Percentiles rank a stretch among this genome's conserved stretches.
Evolutionary conservation across 2,797 vertebrate species (phyloP).

Genomic region (Betta splendens): DNA sequence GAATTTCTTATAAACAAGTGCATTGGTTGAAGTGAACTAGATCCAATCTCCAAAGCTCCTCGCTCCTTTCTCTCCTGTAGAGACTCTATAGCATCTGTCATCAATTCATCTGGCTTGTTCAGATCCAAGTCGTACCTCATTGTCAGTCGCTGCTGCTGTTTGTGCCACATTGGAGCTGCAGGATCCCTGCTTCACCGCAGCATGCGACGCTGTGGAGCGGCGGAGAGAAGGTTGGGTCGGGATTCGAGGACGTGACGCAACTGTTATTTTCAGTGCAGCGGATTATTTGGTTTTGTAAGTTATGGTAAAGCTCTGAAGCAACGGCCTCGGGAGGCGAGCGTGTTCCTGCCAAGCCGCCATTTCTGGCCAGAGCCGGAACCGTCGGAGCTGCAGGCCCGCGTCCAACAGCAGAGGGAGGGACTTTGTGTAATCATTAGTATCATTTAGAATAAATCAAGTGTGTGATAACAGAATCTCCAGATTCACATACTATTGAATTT

Average conservation of each 20-base stretch:
- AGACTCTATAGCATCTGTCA: background rate
- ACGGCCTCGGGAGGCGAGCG: background rate
- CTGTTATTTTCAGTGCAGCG: background rate
- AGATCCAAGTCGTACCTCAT: background rate
- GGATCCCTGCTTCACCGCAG: background rate
- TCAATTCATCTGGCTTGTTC: background rate
- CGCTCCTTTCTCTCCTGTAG: background rate
- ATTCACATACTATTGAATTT: no score
- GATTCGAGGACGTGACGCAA: constrained; percentile 41
- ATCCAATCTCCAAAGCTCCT: constrained; percentile 1
- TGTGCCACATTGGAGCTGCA: constrained; percentile 1
- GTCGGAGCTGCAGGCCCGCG: background rate
- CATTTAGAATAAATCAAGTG: no score
- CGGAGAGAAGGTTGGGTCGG: background rate
- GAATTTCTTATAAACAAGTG: no score
- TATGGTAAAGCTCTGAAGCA: constrained; percentile 15
- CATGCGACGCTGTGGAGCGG: background rate
- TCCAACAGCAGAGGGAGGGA: background rate
- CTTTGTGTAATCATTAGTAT: no score
- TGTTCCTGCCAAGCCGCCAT: constrained; percentile 1
- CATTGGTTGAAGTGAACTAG: no score
- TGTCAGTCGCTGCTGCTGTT: background rate
- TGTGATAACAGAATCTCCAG: no score
- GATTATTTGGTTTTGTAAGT: constrained; percentile 34
- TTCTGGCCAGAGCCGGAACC: background rate